Evolutionary conservation across 2,797 vertebrate genomes (phyloP).

Genomic region (Pseudomugil gertrudae): DNA sequence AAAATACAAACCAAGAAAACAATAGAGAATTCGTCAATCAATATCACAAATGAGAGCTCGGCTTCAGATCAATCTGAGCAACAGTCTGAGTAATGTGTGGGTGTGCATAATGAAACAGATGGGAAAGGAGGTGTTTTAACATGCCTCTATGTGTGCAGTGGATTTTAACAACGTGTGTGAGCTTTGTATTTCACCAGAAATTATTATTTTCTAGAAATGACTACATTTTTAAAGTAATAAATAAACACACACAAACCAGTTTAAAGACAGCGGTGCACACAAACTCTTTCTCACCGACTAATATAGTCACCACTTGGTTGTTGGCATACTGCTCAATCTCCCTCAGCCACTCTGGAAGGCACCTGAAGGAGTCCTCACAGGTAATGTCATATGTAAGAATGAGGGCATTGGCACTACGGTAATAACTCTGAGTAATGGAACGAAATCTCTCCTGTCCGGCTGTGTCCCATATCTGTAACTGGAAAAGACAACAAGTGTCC

Average conservation of each 20-base stretch:
- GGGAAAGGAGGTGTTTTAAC: constrained; percentile 30
- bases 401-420: constrained; percentile 97
- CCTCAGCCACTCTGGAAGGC: constrained; percentile 97
- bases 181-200: constrained; percentile 9
- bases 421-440: constrained; percentile 99
- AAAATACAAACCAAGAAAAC: background rate
- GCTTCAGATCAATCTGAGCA: constrained; percentile 1
- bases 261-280: constrained; percentile 4
- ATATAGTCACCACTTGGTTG: constrained; percentile 97
- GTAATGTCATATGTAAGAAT: constrained; percentile 99
- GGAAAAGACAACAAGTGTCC: constrained; percentile 33
- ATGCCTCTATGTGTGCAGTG: constrained; percentile 28
- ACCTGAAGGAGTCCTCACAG: constrained; percentile 98
- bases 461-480: constrained; percentile 99
- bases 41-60: background rate
- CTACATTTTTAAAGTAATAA: constrained; percentile 7
- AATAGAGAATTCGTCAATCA: constrained; percentile 1
- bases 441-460: constrained; percentile 98
- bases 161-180: constrained; percentile 5
- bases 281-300: constrained; percentile 89
- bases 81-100: constrained; percentile 15
- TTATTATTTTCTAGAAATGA: background rate
- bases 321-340: constrained; percentile 99
- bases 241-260: constrained; percentile 7
- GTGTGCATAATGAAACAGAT: constrained; percentile 34